Evolutionary conservation across 2,888 invertebrate species (phyloP), one percentile per base, ranked within the genome.

Genomic region (Slavum lentiscoides): DNA sequence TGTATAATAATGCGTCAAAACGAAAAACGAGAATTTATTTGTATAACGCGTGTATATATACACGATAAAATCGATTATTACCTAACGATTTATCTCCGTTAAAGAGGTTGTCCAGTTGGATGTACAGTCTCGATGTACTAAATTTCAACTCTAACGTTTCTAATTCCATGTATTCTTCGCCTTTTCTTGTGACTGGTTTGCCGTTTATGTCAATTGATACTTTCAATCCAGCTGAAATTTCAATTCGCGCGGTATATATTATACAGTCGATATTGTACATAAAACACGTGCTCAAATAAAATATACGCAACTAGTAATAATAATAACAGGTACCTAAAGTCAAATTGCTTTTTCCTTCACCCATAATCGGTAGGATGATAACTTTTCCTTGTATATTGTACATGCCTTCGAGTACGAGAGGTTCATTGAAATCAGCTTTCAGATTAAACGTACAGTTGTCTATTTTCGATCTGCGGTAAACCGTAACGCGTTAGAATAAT

Each of bases 351-450:
- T 74, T 83, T 15, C 85, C 85, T 37, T 83, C 83, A 23, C 85
- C 85, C 55, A 74, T 83, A 55, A 85, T 83, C 3, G 85, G 85
- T n/a, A 85, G 66, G 13, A 85, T 82, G 19, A 85, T 82, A 49
- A 85, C 82, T 82, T 84, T 84, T 13, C 85, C 85, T 62, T 83
- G 82, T 72, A 84, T 83, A 23, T 82, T 83, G 81, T 85, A 85
- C 15, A 83, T 77, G 0, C 90, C 92, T 8, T 91, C 86, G 84
- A 93, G 90, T 85, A 91, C 89, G 85, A 93, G 73, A 11, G 80
- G 70, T 64, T 82, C 64, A 37, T 69, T 59, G 66, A 82, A 66
- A 53, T 82, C 80, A 3, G 81, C 82, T 58, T 77, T 80, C 1
- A 82, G 39, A 39, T 64, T 68, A 21, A 82, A 74, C 43, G 75